These are phyloP conservation scores for Indicator indicator DNA, from an alignment of 2,113 vertebrate genomes.

Conservation along the genomic window DNA sequence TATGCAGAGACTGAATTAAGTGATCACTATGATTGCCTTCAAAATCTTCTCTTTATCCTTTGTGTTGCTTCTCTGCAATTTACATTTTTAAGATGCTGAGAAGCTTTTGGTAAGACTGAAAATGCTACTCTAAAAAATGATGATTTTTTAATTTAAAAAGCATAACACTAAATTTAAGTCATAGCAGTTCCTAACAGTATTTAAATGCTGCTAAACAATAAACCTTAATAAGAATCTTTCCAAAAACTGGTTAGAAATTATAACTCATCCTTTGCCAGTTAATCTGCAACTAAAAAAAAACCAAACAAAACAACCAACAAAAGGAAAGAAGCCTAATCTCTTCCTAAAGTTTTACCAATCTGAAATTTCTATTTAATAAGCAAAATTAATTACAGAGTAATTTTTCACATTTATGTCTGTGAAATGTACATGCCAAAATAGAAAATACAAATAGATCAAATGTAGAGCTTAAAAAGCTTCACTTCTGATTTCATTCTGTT, in stretches of 20 bases:
- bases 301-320: not conserved
- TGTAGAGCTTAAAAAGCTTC: conserved; percentile 8
- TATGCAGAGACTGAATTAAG: conserved; percentile 88
- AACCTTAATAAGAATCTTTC: not conserved
- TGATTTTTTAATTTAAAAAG: conserved; percentile 67
- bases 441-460: not conserved
- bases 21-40: conserved; percentile 87
- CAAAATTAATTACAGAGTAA: conserved; percentile 16
- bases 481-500: not conserved
- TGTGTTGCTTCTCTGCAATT: conserved; percentile 84
- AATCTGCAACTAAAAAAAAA: conserved; percentile 6
- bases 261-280: conserved; percentile 9
- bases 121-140: conserved; percentile 74
- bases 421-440: not conserved
- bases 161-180: conserved; percentile 52
- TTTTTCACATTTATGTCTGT: not conserved
- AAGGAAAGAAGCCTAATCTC: conserved; percentile 4
- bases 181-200: not conserved
- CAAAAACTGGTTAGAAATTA: conserved; percentile 65
- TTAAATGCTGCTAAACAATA: conserved; percentile 53
- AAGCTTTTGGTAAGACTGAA: conserved; percentile 77
- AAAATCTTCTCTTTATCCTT: conserved; percentile 86
- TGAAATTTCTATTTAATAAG: conserved; percentile 23
- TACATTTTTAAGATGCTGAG: conserved; percentile 83
- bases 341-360: conserved; percentile 35